A percentile compares a stretch with the other conserved stretches of the same genome.
These are phyloP conservation scores for Megamerina dolium DNA, from an alignment of 2,888 invertebrate genomes.

Conservation along the genomic window DNA sequence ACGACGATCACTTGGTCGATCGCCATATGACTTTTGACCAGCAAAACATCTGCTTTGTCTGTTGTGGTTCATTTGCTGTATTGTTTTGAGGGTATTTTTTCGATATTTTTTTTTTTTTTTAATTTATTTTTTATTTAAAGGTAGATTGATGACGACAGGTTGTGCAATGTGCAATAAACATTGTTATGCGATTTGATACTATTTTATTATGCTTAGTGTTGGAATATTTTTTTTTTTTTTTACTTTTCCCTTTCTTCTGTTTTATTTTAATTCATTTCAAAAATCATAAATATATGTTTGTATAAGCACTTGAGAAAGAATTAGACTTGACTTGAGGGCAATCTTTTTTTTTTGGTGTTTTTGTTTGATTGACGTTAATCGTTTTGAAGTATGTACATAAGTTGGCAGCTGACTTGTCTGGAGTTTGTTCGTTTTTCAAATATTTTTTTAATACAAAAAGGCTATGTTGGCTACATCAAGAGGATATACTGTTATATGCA, in stretches of 20 bases:
- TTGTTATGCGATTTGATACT: no score
- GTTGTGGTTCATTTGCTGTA: conserved; percentile 20
- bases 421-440: conserved; percentile 28
- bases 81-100: conserved; percentile 25
- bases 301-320: no score
- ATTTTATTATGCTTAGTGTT: no score
- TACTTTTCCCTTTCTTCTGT: neutral
- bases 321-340: neutral
- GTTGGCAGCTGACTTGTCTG: conserved; percentile 44
- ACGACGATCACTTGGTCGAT: neutral
- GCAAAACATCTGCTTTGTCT: conserved; percentile 18
- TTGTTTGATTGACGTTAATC: conserved; percentile 38
- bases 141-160: conserved; percentile 45
- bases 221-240: conserved; percentile 1
- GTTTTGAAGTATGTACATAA: no score
- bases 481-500: no score
- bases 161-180: conserved; percentile 23
- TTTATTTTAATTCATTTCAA: conserved; percentile 3
- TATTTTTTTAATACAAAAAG: conserved; percentile 14
- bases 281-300: no score
- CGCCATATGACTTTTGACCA: conserved; percentile 23
- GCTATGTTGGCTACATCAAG: no score
- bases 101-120: conserved; percentile 14
- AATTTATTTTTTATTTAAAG: conserved; percentile 8
- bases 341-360: neutral